These are phyloP conservation scores for Hozukius guyotensis DNA, from an alignment of 2,797 vertebrate genomes.

Conservation along the genomic window DNA sequence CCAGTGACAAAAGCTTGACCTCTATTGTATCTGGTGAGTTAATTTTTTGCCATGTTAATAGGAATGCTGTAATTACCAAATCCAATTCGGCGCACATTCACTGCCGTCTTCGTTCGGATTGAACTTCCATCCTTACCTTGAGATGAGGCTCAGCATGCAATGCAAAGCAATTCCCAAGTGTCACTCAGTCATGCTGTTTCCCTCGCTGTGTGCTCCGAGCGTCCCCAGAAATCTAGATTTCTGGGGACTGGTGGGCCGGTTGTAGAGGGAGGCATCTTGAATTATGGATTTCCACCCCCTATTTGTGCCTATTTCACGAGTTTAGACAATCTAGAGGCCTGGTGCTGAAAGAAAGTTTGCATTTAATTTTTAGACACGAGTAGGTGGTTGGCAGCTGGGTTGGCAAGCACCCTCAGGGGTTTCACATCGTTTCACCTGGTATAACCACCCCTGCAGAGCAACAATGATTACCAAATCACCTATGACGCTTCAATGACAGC, in stretches of 20 bases:
- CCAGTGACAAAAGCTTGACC: background rate
- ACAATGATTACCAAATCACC: conserved; percentile 35
- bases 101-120: background rate
- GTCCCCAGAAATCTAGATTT: too few relatives aligned
- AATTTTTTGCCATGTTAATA: background rate
- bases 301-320: conserved; percentile 18
- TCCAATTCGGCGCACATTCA: background rate
- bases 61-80: background rate
- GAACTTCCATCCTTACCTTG: background rate
- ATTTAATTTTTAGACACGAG: conserved; percentile 20
- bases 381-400: conserved; percentile 9
- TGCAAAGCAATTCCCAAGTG: conserved; percentile 21
- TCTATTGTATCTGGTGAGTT: background rate
- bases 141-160: conserved; percentile 43
- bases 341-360: conserved; percentile 28
- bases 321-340: conserved; percentile 11
- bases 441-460: conserved; percentile 11
- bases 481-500: conserved; percentile 19
- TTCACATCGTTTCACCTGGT: background rate
- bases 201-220: too few relatives aligned
- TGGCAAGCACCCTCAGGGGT: background rate
- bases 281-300: conserved; percentile 38
- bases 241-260: background rate
- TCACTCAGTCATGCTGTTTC: too few relatives aligned
- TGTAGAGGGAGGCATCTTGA: conserved; percentile 30